Percentiles rank a stretch among this genome's conserved stretches.
phyloP scores from a whole-genome alignment of 2,797 vertebrate genomes.

The Cuniculus paca region DNA sequence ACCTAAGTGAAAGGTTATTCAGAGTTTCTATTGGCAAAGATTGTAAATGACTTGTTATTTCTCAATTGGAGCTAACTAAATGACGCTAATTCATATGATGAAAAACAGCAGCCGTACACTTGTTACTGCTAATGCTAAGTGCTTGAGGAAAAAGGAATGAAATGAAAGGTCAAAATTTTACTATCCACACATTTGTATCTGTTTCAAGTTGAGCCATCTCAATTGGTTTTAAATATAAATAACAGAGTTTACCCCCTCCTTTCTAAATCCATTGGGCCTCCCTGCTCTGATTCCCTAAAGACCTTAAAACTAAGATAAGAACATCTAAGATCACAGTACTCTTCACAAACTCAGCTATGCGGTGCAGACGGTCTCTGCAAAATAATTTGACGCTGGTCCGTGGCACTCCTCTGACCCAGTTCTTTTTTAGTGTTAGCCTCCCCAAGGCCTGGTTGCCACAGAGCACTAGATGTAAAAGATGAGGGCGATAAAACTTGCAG shows the following conservation, averaged over 20 bases:
- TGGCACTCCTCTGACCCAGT: not conserved
- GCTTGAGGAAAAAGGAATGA: not conserved
- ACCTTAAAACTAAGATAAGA: not conserved
- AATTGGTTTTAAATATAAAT: constrained; percentile 25
- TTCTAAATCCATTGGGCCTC: not conserved
- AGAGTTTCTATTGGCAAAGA: not conserved
- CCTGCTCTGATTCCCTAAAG: not conserved
- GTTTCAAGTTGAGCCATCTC: not conserved
- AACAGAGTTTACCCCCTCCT: not conserved
- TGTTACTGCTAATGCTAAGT: not conserved
- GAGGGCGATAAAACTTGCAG: not conserved
- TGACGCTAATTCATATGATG: not conserved
- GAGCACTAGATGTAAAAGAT: not conserved
- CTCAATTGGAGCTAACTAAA: not conserved
- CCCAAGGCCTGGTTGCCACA: not conserved
- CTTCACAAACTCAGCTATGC: not conserved
- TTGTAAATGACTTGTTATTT: not conserved
- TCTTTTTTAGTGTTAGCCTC: not conserved
- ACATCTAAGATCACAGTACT: not conserved
- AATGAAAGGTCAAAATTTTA: not conserved
- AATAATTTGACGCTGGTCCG: not conserved
- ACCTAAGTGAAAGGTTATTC: not conserved
- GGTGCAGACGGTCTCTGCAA: not conserved
- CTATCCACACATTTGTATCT: not conserved
- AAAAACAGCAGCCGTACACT: not conserved